Evolutionary conservation across 2,797 vertebrate genomes (phyloP), one percentile per base, ranked within the genome.

Genomic region (Cheirogaleus major): DNA sequence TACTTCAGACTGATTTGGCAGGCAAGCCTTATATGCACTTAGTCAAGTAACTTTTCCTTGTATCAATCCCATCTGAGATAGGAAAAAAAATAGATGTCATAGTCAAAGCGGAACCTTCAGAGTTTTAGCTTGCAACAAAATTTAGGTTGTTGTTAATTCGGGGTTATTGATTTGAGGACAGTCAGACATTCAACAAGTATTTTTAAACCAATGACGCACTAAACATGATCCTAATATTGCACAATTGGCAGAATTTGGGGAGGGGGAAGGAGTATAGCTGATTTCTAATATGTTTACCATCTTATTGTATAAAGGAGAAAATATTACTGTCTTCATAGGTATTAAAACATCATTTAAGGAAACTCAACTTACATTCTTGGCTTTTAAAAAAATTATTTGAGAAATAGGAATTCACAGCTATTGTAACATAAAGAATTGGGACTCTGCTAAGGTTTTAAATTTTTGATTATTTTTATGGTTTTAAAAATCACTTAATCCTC

Each of bases 361-460:
- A 89, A 83, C 5, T 78, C 13, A 45, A 50, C 20, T 22, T 14
- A 8, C 15, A 23, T 7, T 84, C 30, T 91, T 57, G 6, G 22
- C n/a, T 95, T 93, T 43, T 50, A 69, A 87, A 91, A 72, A 63
- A 20, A 35, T 63, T 88, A 78, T 57, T 92, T 83, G 73, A 83
- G 52, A 93, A 87, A 55, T 45, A 90, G 35, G 14, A 90, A 93
- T 41, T 55, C 43, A 65, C 10, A 72, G 14, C 2, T 67, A 81
- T 48, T 80, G 67, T 43, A 52, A 52, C 10, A 61, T 18, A 83
- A 89, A 1, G 80, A 43, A 3, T 4, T 83, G 12, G 57, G 59
- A 75, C 5, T 87, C 12, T 20, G 3, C 3, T 69, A 84, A 78
- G 17, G 43, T 35, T 93, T 91, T 89, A 43, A 45, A 32, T 57